phyloP scores from a whole-genome alignment of 2,113 vertebrate species.

The Laticauda laticaudata region DNA sequence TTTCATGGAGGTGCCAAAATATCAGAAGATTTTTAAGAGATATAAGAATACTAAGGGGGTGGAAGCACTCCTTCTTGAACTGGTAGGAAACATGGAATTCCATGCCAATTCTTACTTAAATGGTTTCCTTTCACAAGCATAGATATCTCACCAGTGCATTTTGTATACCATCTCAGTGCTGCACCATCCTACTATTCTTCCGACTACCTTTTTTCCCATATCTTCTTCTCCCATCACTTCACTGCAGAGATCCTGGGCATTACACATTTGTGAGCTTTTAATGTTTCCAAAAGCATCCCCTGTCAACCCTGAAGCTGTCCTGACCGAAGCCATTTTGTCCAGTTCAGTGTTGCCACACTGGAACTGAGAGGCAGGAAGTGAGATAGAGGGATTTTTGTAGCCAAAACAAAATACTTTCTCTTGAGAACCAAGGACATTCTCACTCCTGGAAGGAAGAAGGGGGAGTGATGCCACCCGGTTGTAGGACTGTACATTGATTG shows the following conservation, averaged over 20 bases:
- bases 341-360: too few relatives aligned
- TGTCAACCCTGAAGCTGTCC: too few relatives aligned
- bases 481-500: too few relatives aligned
- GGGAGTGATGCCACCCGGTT: too few relatives aligned
- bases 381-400: too few relatives aligned
- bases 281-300: background rate
- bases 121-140: background rate
- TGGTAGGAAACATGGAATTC: background rate
- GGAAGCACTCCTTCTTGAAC: background rate
- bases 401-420: too few relatives aligned
- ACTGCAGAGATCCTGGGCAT: background rate
- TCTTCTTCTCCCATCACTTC: background rate
- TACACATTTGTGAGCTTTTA: background rate
- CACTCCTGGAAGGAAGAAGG: too few relatives aligned
- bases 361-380: too few relatives aligned
- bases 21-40: background rate
- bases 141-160: background rate
- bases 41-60: background rate
- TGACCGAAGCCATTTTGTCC: too few relatives aligned
- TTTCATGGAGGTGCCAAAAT: background rate
- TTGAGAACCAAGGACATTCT: too few relatives aligned
- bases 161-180: background rate
- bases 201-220: background rate
- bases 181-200: background rate
- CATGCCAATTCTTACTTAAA: background rate